phyloP scores from a whole-genome alignment of 2,888 invertebrate genomes.

The Catonia carolina region DNA sequence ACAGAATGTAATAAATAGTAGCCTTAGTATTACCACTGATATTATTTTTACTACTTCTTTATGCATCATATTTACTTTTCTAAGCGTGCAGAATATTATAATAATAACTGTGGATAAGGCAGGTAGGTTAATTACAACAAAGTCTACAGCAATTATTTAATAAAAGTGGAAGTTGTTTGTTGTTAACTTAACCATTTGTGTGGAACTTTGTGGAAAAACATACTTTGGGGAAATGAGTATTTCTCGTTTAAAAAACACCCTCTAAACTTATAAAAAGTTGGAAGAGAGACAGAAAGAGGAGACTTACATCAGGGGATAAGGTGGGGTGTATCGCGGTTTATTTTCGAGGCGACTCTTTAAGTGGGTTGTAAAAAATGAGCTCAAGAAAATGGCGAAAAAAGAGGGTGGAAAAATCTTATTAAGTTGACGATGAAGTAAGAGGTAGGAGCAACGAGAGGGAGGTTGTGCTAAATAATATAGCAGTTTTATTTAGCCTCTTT shows the following conservation, averaged over 20 bases:
- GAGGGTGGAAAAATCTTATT: constrained; percentile 13
- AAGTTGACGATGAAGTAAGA: constrained; percentile 7
- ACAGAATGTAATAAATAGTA: too few species aligned
- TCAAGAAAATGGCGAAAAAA: constrained; percentile 13
- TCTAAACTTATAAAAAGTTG: constrained; percentile 12
- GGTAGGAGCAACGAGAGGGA: not conserved
- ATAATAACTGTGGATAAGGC: not conserved
- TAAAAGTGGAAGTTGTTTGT: constrained; percentile 3
- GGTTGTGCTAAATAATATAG: constrained; percentile 7
- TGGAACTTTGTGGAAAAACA: constrained; percentile 1
- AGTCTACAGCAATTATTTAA: constrained; percentile 9
- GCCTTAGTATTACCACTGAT: too few species aligned
- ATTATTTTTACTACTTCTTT: too few species aligned
- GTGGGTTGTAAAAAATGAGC: constrained; percentile 13
- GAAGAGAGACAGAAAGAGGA: constrained; percentile 1
- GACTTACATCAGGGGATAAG: not conserved
- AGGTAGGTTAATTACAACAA: constrained; percentile 9
- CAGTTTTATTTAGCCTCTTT: constrained; percentile 13
- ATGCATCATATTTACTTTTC: too few species aligned
- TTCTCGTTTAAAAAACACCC: constrained; percentile 12
- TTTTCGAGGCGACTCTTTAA: constrained; percentile 12
- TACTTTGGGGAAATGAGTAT: constrained; percentile 11
- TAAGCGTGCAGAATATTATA: too few species aligned
- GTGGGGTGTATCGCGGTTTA: constrained; percentile 9
- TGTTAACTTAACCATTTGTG: constrained; percentile 9